phyloP scores from a whole-genome alignment of 2,797 vertebrate genomes.

The Spondyliosoma cantharus region DNA sequence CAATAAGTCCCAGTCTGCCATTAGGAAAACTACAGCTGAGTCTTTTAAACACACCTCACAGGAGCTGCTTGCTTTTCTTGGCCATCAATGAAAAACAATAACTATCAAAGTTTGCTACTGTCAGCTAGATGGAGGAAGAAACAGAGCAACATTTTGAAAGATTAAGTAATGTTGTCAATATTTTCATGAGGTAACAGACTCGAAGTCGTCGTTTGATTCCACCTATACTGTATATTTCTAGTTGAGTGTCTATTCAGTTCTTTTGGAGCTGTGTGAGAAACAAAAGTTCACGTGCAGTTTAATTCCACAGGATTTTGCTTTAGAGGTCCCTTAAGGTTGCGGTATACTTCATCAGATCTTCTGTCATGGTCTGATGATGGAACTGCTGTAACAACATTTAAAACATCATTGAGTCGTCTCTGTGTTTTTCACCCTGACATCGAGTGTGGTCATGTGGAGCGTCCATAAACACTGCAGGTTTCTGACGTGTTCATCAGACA shows the following conservation, averaged over 20 bases:
- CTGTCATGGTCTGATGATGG: neutral
- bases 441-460: neutral
- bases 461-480: conserved; percentile 3
- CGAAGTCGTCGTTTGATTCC: neutral
- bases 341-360: neutral
- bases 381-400: neutral
- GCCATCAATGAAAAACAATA: neutral
- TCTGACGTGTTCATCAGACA: neutral
- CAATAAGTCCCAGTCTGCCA: conserved; percentile 14
- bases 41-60: conserved; percentile 14
- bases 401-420: neutral
- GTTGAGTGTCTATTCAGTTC: conserved; percentile 1
- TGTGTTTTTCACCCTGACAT: neutral
- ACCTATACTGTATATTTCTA: neutral
- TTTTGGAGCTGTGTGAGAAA: neutral
- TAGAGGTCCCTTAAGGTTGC: neutral
- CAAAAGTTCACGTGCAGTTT: conserved; percentile 1
- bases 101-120: neutral
- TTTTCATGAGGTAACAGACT: neutral
- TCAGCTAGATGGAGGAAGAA: neutral
- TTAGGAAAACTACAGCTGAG: conserved; percentile 10
- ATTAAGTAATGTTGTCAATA: neutral
- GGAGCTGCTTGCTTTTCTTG: conserved; percentile 22
- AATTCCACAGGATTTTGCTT: neutral
- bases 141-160: neutral